Evolutionary conservation across 2,888 invertebrate genomes (phyloP).

Genomic region (Cybosia mesomella): DNA sequence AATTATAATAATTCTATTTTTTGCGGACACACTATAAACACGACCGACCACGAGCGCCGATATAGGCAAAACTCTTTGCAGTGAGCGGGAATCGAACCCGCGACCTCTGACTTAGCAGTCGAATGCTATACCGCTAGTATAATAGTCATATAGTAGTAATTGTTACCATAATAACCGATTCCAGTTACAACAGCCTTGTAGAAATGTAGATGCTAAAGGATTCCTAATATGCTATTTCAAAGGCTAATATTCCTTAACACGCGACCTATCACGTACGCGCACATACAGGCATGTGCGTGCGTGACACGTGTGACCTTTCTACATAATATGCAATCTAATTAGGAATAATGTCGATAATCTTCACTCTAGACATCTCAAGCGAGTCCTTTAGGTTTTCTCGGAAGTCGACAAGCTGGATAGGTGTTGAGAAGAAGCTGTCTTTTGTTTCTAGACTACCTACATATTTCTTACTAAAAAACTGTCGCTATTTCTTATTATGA

Average conservation of each 20-base stretch:
- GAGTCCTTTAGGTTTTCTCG: constrained; percentile 41
- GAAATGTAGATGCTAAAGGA: constrained; percentile 17
- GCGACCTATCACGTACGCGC: constrained; percentile 60
- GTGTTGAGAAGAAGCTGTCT: constrained; percentile 9
- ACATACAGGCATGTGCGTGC: constrained; percentile 60
- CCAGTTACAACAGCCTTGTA: not conserved
- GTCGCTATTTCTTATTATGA: not conserved
- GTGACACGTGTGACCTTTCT: constrained; percentile 51
- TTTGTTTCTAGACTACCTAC: not conserved
- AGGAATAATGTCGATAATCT: constrained; percentile 51
- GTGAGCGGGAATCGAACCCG: too few relatives aligned
- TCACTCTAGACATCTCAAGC: constrained; percentile 26
- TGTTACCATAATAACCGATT: not conserved
- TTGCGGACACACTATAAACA: too few relatives aligned
- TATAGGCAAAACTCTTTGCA: too few relatives aligned
- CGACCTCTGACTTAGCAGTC: too few relatives aligned
- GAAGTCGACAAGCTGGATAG: constrained; percentile 37
- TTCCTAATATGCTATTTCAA: constrained; percentile 34
- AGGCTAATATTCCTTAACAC: constrained; percentile 55
- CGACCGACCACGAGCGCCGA: too few relatives aligned
- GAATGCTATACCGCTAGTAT: too few relatives aligned
- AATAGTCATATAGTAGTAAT: too few relatives aligned
- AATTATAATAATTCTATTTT: too few relatives aligned
- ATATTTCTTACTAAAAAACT: not conserved
- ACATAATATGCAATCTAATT: constrained; percentile 59